Evolutionary conservation across 2,797 vertebrate genomes (phyloP).

Genomic region (Zalophus californianus): DNA sequence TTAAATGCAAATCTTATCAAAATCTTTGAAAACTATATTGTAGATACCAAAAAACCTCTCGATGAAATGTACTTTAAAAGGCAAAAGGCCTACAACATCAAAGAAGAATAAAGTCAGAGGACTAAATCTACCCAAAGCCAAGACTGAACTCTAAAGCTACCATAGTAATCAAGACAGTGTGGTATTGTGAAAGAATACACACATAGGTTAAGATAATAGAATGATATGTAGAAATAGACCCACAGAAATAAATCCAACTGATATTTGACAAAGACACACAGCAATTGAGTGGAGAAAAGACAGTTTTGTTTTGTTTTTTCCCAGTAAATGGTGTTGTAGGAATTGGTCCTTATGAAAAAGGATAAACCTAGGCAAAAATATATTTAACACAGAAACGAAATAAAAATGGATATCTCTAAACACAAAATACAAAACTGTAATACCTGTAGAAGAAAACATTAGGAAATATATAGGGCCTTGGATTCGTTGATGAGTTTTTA

Average conservation of each 20-base stretch:
- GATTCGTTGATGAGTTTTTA: not conserved
- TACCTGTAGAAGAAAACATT: not conserved
- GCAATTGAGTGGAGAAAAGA: not conserved
- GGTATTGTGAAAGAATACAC: not conserved
- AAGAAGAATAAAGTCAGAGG: not conserved
- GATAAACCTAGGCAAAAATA: not conserved
- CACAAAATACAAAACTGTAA: not conserved
- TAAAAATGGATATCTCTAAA: not conserved
- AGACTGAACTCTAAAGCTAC: not conserved
- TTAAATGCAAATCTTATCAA: not conserved
- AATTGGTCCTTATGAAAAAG: not conserved
- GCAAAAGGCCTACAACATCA: not conserved
- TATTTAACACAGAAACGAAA: not conserved
- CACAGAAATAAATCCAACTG: not conserved
- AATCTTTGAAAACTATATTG: not conserved
- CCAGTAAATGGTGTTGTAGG: not conserved
- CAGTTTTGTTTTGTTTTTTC: not conserved
- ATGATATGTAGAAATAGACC: not conserved
- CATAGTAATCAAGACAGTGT: not conserved
- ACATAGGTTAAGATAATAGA: not conserved
- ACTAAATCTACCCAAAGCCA: not conserved
- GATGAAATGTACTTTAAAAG: not conserved
- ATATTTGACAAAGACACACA: not conserved
- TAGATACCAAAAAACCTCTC: not conserved
- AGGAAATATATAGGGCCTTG: not conserved